Evolutionary conservation across 2,113 vertebrate species (phyloP).

Genomic region (Scortum barcoo): DNA sequence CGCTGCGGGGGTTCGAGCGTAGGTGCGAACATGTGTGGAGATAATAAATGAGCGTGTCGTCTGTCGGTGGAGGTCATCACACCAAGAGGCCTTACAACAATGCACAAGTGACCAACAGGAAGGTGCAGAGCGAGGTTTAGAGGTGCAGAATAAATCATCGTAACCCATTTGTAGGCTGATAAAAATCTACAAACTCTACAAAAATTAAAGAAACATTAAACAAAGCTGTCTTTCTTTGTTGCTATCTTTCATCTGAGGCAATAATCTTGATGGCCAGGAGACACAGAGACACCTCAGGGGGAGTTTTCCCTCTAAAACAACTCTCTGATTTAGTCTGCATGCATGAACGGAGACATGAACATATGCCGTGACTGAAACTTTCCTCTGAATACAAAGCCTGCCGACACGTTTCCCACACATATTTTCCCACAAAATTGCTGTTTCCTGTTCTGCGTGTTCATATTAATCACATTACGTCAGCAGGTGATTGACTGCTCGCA

Average conservation of each 20-base stretch:
- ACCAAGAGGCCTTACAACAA: not conserved
- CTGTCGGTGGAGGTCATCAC: slow-evolving; percentile 34
- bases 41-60: slow-evolving; percentile 54
- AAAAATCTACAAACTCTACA: too few species aligned
- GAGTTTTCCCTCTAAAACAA: not conserved
- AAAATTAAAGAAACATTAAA: not conserved
- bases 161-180: not conserved
- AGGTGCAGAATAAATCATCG: not conserved
- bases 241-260: not conserved
- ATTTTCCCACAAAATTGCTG: not conserved
- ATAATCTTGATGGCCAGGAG: not conserved
- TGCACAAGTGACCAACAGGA: not conserved
- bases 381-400: slow-evolving; percentile 31
- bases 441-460: not conserved
- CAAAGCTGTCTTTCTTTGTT: not conserved
- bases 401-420: not conserved
- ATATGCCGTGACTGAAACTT: slow-evolving; percentile 49
- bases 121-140: not conserved
- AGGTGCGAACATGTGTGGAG: slow-evolving; percentile 61
- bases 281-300: not conserved
- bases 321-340: not conserved
- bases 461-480: not conserved
- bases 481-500: slow-evolving; percentile 8
- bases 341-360: slow-evolving; percentile 16
- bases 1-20: not conserved